Percentiles rank a stretch among this genome's conserved stretches.
These are phyloP conservation scores for Drosophila mojavensis DNA, from an alignment of 1,140 invertebrate genomes.

Conservation along the genomic window DNA sequence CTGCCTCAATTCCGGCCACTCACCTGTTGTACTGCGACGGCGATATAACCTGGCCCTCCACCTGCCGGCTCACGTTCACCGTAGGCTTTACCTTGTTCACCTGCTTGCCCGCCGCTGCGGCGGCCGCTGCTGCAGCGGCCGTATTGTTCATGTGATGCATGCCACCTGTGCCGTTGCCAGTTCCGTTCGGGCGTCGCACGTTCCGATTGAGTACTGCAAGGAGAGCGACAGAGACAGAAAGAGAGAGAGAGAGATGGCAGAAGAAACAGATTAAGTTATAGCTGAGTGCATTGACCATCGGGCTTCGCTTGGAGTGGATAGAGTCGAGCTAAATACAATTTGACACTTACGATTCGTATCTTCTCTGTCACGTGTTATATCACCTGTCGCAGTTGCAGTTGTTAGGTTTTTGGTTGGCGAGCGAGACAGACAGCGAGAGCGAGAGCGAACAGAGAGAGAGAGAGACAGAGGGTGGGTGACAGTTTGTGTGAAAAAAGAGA, in stretches of 20 bases:
- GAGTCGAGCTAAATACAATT: background rate
- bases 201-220: constrained; percentile 89
- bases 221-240: constrained; percentile 37
- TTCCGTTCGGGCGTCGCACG: constrained; percentile 85
- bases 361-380: constrained; percentile 87
- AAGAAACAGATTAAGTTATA: background rate
- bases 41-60: constrained; percentile 86
- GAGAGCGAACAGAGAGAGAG: constrained; percentile 32
- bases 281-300: constrained; percentile 4
- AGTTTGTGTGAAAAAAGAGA: constrained; percentile 33
- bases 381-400: constrained; percentile 84
- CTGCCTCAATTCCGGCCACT: constrained; percentile 37
- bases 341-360: constrained; percentile 86
- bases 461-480: constrained; percentile 33
- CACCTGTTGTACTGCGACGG: constrained; percentile 84
- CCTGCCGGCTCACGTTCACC: constrained; percentile 87
- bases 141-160: constrained; percentile 87
- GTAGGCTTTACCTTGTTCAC: constrained; percentile 94
- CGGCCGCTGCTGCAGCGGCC: constrained; percentile 73
- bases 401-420: background rate
- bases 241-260: background rate
- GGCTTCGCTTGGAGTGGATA: background rate
- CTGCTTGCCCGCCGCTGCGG: constrained; percentile 88
- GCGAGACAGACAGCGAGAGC: constrained; percentile 7
- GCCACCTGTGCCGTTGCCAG: constrained; percentile 86